These are phyloP conservation scores for Jacana jacana DNA, from an alignment of 2,113 vertebrate genomes.

Conservation along the genomic window DNA sequence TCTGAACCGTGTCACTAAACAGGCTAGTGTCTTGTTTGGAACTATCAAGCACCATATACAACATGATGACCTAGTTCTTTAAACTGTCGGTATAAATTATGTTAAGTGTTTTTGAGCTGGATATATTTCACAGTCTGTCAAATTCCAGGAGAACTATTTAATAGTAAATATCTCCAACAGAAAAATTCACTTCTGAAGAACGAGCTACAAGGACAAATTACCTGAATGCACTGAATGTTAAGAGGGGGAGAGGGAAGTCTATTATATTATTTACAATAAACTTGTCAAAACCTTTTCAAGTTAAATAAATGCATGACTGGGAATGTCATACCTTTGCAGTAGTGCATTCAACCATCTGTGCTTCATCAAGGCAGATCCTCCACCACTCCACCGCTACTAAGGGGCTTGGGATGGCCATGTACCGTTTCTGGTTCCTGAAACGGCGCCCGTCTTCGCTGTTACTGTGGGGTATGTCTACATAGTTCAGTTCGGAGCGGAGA, in stretches of 20 bases:
- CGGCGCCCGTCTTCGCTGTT: conserved; percentile 94
- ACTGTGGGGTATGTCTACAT: conserved; percentile 95
- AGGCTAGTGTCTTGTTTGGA: conserved; percentile 1
- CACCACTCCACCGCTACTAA: conserved; percentile 98
- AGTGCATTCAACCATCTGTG: conserved; percentile 98
- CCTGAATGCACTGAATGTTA: neutral
- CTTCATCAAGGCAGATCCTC: conserved; percentile 96
- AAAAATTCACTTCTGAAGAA: conserved; percentile 28
- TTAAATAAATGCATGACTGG: neutral
- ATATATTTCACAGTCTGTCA: neutral
- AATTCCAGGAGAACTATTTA: neutral
- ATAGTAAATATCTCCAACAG: neutral
- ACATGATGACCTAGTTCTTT: conserved; percentile 39
- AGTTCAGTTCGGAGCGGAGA: conserved; percentile 93
- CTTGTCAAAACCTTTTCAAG: neutral
- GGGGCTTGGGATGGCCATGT: conserved; percentile 98
- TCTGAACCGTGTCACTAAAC: conserved; percentile 17
- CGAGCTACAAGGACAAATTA: neutral
- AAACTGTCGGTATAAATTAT: conserved; percentile 15
- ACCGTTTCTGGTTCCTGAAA: conserved; percentile 95
- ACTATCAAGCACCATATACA: neutral
- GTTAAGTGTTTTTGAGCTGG: conserved; percentile 14
- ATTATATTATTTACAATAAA: neutral
- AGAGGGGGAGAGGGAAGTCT: neutral
- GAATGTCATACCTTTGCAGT: conserved; percentile 85